Conservation (phyloP, 1,140 invertebrate species). For the Lamellibrachia luymesi region DNA sequence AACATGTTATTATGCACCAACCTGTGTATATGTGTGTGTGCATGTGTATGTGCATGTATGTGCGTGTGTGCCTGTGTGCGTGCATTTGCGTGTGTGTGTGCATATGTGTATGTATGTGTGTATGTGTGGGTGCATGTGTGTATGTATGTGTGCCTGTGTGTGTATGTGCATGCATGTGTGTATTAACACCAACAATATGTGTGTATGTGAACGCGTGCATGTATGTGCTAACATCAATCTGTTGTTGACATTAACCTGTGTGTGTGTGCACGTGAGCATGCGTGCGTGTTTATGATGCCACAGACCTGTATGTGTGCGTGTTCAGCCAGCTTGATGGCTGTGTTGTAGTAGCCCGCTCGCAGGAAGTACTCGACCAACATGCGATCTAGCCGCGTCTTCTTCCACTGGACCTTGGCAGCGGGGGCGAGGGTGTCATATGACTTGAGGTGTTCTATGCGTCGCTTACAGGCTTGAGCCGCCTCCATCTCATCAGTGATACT, state of each 20-base stretch:
- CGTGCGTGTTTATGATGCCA: not conserved
- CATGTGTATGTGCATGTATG: not conserved
- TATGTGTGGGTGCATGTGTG: not conserved
- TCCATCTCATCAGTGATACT: conserved; percentile 87
- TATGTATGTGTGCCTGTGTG: not conserved
- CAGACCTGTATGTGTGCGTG: conserved; percentile 71
- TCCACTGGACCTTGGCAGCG: conserved; percentile 64
- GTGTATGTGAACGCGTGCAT: conserved; percentile 73
- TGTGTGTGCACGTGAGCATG: not conserved
- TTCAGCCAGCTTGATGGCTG: conserved; percentile 79
- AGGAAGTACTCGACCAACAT: conserved; percentile 96
- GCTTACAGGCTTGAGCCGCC: conserved; percentile 80
- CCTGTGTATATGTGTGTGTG: not conserved
- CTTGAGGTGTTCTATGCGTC: conserved; percentile 89
- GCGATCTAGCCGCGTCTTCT: conserved; percentile 82
- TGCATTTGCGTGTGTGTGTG: not conserved
- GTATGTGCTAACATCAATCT: conserved; percentile 68
- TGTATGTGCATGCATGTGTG: not conserved
- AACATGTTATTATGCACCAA: not conserved
- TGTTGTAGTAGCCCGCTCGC: conserved; percentile 92
- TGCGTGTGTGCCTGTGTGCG: not conserved
- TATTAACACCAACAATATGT: conserved; percentile 56
- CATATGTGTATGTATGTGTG: not conserved
- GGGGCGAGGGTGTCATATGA: conserved; percentile 64
- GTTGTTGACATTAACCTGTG: not conserved